phyloP scores from a whole-genome alignment of 2,888 invertebrate species.

The Nomada ruficornis region DNA sequence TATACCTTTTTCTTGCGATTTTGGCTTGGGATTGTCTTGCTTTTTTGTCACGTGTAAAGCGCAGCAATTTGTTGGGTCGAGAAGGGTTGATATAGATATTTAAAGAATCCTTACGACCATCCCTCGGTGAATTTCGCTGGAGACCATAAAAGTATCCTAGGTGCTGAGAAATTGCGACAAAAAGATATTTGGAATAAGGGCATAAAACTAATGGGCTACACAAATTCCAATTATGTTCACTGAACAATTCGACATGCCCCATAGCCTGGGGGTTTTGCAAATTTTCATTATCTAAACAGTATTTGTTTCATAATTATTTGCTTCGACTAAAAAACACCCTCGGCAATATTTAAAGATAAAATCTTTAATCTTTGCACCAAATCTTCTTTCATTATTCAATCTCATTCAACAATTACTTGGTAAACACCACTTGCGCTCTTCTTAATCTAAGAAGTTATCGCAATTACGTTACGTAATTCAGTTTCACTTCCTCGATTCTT shows the following conservation, averaged over 20 bases:
- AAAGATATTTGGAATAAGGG: neutral
- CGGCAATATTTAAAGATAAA: neutral
- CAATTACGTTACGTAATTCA: neutral
- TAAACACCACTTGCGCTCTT: neutral
- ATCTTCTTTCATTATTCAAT: neutral
- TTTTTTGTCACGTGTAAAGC: neutral
- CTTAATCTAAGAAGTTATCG: too few species aligned
- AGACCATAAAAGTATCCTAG: neutral
- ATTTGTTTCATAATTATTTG: too few species aligned
- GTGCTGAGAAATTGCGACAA: neutral
- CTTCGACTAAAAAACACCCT: too few species aligned
- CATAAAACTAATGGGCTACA: neutral
- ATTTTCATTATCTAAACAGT: too few species aligned
- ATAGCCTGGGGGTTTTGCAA: too few species aligned
- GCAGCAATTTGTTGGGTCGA: neutral
- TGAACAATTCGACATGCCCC: neutral
- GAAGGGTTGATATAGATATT: neutral
- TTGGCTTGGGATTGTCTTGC: neutral
- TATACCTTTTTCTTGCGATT: neutral
- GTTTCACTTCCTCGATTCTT: neutral
- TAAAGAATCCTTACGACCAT: neutral
- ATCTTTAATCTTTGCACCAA: neutral
- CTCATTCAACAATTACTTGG: neutral
- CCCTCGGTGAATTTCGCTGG: neutral
- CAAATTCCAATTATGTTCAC: neutral